A percentile compares a stretch with the other conserved stretches of the same genome.
Evolutionary conservation across 1,140 invertebrate species (phyloP).

Genomic region (Cyclargus thomasi): DNA sequence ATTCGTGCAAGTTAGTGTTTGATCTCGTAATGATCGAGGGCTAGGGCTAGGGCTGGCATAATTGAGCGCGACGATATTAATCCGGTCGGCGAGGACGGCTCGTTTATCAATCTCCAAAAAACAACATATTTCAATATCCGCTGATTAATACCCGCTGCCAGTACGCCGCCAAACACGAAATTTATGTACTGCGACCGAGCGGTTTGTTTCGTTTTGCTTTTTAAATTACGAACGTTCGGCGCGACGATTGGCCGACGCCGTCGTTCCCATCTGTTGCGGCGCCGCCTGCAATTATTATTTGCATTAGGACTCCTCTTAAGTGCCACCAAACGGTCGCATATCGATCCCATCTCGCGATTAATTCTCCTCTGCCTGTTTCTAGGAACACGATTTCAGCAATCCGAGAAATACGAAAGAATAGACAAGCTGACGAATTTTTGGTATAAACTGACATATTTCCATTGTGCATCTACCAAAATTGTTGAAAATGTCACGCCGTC

Average conservation of each 20-base stretch:
- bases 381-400: too few relatives aligned
- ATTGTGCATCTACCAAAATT: too few relatives aligned
- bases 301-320: conserved; percentile 51
- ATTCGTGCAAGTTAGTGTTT: conserved; percentile 15
- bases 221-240: conserved; percentile 71
- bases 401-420: too few relatives aligned
- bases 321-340: conserved; percentile 18
- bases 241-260: conserved; percentile 63
- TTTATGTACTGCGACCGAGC: conserved; percentile 72
- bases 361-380: background rate
- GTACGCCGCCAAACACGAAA: conserved; percentile 68
- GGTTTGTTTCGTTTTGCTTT: conserved; percentile 73
- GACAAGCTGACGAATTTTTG: too few relatives aligned
- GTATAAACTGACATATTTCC: too few relatives aligned
- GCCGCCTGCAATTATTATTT: conserved; percentile 63
- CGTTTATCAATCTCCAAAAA: conserved; percentile 73
- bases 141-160: conserved; percentile 73
- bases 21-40: too few relatives aligned
- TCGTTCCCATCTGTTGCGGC: conserved; percentile 67
- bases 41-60: conserved; percentile 40
- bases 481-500: too few relatives aligned
- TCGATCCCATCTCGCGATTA: conserved; percentile 16
- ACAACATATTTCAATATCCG: conserved; percentile 75
- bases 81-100: conserved; percentile 53
- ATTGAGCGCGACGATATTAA: conserved; percentile 70